These are phyloP conservation scores for Smutsia temminckii DNA, from an alignment of 2,797 vertebrate genomes.

Conservation along the genomic window DNA sequence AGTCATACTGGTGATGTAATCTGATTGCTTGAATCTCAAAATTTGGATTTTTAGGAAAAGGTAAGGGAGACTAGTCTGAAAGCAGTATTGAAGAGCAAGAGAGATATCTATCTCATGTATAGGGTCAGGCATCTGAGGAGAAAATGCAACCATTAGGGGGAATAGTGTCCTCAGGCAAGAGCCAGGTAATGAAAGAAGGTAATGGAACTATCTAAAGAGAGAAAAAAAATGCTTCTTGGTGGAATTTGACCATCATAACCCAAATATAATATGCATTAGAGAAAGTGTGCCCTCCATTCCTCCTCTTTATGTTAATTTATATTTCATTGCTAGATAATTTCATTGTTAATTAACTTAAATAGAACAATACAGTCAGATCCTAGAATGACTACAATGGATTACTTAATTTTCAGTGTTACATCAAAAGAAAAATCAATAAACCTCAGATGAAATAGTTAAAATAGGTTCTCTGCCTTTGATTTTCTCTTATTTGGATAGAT, in stretches of 20 bases:
- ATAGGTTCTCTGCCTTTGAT: background rate
- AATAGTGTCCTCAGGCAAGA: background rate
- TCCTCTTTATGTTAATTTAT: background rate
- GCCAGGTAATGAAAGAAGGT: background rate
- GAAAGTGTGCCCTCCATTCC: background rate
- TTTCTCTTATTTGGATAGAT: slow-evolving; percentile 31
- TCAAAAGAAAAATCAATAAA: background rate
- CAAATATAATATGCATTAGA: background rate
- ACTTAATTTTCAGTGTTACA: slow-evolving; percentile 1
- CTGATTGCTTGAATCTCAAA: background rate
- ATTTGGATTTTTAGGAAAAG: background rate
- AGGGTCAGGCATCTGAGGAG: no score
- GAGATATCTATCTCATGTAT: background rate
- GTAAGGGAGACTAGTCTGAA: background rate
- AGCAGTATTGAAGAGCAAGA: background rate
- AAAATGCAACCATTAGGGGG: background rate
- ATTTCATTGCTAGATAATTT: slow-evolving; percentile 14
- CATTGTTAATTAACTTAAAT: slow-evolving; percentile 28
- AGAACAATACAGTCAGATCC: background rate
- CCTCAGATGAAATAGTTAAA: slow-evolving; percentile 33
- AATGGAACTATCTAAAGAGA: background rate
- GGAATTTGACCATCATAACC: background rate
- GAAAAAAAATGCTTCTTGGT: background rate
- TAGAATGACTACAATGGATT: background rate
- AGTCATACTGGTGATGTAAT: background rate